Evolutionary conservation across 2,888 invertebrate species (phyloP).

Genomic region (Trichopoda pennipes): DNA sequence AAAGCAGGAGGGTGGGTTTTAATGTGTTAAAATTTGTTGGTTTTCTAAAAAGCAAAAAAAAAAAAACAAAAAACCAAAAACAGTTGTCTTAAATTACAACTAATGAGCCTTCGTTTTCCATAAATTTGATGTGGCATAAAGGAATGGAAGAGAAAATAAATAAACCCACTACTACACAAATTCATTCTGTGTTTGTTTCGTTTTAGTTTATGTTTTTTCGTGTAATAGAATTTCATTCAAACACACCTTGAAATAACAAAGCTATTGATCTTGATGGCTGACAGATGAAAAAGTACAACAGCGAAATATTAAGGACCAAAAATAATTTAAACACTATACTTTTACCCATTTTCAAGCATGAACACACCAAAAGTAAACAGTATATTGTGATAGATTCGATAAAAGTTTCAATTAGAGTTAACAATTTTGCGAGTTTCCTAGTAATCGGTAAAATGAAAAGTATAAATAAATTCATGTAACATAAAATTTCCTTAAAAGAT

Average conservation of each 20-base stretch:
- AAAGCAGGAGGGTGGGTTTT: constrained; percentile 34
- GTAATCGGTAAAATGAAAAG: too few relatives aligned
- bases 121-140: constrained; percentile 64
- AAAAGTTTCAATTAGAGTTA: too few relatives aligned
- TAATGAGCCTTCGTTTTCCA: constrained; percentile 71
- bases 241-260: constrained; percentile 65
- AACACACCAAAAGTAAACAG: constrained; percentile 50
- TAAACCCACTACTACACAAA: constrained; percentile 2
- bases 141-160: neutral
- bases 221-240: constrained; percentile 15
- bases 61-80: constrained; percentile 26
- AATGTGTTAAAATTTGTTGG: constrained; percentile 60
- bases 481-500: too few relatives aligned
- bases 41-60: neutral
- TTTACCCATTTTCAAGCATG: constrained; percentile 8
- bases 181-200: constrained; percentile 52
- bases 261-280: constrained; percentile 50
- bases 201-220: constrained; percentile 19
- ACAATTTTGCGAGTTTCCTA: too few relatives aligned
- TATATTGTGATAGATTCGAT: constrained; percentile 50
- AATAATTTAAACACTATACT: neutral
- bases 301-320: constrained; percentile 33
- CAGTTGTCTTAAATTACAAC: constrained; percentile 71
- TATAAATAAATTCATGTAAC: too few relatives aligned
- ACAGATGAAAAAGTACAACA: constrained; percentile 31